Percentiles rank a stretch among this genome's conserved stretches.
Evolutionary conservation across 2,797 vertebrate species (phyloP).

Genomic region (Neomorphus geoffroyi): DNA sequence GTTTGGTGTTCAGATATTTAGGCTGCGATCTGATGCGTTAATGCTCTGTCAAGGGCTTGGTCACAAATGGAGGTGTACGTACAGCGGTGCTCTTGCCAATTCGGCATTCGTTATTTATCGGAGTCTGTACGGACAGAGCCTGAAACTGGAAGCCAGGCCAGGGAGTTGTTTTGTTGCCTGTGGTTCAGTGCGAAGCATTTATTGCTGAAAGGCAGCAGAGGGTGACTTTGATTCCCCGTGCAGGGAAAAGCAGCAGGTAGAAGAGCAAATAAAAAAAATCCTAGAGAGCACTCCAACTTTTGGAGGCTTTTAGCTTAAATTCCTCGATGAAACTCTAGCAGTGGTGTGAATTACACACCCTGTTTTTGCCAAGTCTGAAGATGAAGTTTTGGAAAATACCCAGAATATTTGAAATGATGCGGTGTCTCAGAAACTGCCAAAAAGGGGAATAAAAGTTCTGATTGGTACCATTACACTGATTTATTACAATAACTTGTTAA

Average conservation of each 20-base stretch:
- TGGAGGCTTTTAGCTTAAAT: background rate
- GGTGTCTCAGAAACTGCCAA: background rate
- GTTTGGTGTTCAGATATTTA: background rate
- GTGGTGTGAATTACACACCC: background rate
- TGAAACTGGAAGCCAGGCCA: background rate
- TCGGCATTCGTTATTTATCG: background rate
- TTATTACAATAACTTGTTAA: background rate
- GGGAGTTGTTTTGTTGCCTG: background rate
- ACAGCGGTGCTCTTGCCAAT: background rate
- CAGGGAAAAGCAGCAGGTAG: background rate
- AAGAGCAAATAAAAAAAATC: background rate
- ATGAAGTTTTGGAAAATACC: background rate
- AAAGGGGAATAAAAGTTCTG: background rate
- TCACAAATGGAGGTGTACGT: background rate
- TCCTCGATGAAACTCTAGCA: background rate
- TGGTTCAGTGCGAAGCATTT: background rate
- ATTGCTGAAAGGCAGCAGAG: background rate
- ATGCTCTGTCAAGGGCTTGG: background rate
- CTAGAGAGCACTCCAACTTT: background rate
- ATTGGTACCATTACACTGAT: accelerated
- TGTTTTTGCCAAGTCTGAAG: background rate
- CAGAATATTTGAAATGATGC: background rate
- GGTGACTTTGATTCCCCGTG: background rate
- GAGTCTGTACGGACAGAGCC: background rate
- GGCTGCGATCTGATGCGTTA: background rate